Conservation (phyloP, 1,140 invertebrate genomes). For the Zaprionus vittiger region DNA sequence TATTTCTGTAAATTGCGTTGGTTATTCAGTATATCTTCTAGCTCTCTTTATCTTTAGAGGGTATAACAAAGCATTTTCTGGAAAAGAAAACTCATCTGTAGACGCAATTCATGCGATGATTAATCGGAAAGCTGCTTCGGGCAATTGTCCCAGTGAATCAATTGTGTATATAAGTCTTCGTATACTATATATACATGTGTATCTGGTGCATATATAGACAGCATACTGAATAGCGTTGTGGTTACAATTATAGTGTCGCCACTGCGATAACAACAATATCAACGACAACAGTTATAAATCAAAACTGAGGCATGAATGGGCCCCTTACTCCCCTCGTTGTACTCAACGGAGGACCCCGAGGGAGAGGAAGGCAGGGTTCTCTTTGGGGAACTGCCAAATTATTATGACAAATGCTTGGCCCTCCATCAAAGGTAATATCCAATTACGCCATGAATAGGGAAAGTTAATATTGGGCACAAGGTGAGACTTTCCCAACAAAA, state of each 20-base stretch:
- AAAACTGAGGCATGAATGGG: conserved; percentile 31
- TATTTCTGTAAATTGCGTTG: neutral
- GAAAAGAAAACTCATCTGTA: conserved; percentile 1
- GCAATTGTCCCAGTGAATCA: conserved; percentile 38
- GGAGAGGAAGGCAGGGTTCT: neutral
- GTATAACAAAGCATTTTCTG: conserved; percentile 15
- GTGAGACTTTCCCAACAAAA: conserved; percentile 13
- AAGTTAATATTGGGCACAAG: conserved; percentile 39
- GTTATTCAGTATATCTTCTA: neutral
- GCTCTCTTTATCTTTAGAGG: neutral
- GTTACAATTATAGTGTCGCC: conserved; percentile 26
- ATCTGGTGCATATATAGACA: neutral
- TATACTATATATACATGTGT: neutral
- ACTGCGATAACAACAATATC: conserved; percentile 22
- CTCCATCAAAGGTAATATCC: neutral
- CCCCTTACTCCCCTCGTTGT: neutral
- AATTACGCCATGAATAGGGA: conserved; percentile 11
- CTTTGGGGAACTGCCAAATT: conserved; percentile 1
- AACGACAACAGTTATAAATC: conserved; percentile 35
- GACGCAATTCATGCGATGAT: conserved; percentile 27
- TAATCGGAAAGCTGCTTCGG: conserved; percentile 42
- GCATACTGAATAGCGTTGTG: conserved; percentile 17
- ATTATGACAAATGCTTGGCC: conserved; percentile 2
- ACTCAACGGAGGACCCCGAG: conserved; percentile 2
- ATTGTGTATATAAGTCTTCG: conserved; percentile 16